Conservation (phyloP, 1,140 invertebrate species). For the Odontomachus brunneus region DNA sequence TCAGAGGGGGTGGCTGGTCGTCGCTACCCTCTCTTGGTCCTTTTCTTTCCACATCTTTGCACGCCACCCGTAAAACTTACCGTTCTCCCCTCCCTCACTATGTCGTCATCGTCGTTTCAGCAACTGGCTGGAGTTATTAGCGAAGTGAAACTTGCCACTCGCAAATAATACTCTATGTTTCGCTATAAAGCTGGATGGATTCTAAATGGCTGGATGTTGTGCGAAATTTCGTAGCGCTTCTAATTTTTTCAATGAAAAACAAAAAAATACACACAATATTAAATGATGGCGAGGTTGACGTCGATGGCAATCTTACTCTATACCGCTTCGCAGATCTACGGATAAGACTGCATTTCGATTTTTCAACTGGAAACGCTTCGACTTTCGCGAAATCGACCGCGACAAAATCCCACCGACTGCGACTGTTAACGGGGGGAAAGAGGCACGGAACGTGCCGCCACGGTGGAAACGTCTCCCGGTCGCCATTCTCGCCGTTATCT, state of each 20-base stretch:
- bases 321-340: neutral
- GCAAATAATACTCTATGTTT: conserved; percentile 3
- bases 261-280: no score
- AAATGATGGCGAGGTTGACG: no score
- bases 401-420: conserved; percentile 36
- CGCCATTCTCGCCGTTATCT: conserved; percentile 83
- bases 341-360: neutral
- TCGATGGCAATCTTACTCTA: neutral
- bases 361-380: neutral
- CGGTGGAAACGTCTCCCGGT: conserved; percentile 69
- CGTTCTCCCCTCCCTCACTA: neutral
- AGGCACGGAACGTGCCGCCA: conserved; percentile 40
- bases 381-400: conserved; percentile 57
- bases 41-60: conserved; percentile 48
- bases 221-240: neutral
- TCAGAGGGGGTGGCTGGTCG: conserved; percentile 58
- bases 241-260: no score
- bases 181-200: neutral
- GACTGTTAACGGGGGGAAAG: neutral
- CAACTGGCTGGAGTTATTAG: conserved; percentile 12
- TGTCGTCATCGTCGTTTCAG: conserved; percentile 14
- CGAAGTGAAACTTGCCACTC: conserved; percentile 2
- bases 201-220: neutral
- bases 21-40: conserved; percentile 6
- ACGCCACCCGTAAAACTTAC: conserved; percentile 65